Percentiles rank a stretch among this genome's conserved stretches.
Conservation (phyloP, 2,113 vertebrate species). For the Axis porcinus region DNA sequence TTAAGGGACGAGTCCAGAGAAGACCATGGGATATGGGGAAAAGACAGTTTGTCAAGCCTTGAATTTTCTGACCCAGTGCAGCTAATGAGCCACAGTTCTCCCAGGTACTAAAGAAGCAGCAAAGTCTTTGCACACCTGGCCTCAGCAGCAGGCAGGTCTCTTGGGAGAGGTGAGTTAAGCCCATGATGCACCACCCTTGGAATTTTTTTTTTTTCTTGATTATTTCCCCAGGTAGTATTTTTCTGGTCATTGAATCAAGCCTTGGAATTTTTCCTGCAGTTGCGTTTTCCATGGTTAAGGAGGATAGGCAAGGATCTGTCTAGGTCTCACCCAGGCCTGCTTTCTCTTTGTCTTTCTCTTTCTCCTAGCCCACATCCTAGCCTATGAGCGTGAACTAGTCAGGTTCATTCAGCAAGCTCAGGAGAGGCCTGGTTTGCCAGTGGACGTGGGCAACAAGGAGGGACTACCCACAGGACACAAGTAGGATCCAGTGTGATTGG, state of each 20-base stretch:
- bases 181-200: neutral
- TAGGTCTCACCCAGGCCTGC: neutral
- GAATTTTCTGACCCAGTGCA: neutral
- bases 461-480: neutral
- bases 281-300: conserved; percentile 10
- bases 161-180: neutral
- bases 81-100: neutral
- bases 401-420: neutral
- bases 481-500: neutral
- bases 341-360: neutral
- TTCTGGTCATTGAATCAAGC: neutral
- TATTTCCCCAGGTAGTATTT: neutral
- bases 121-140: neutral
- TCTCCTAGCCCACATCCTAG: neutral
- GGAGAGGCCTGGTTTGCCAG: neutral
- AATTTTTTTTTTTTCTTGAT: neutral
- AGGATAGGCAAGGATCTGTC: neutral
- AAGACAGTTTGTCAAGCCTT: neutral
- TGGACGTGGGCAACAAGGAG: neutral
- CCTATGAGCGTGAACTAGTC: neutral
- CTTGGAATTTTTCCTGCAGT: neutral
- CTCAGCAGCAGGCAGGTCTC: neutral
- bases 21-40: neutral
- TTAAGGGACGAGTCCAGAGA: neutral
- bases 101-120: neutral